Evolutionary conservation across 1,140 invertebrate genomes (phyloP).

Genomic region (Cotesia vestalis): DNA sequence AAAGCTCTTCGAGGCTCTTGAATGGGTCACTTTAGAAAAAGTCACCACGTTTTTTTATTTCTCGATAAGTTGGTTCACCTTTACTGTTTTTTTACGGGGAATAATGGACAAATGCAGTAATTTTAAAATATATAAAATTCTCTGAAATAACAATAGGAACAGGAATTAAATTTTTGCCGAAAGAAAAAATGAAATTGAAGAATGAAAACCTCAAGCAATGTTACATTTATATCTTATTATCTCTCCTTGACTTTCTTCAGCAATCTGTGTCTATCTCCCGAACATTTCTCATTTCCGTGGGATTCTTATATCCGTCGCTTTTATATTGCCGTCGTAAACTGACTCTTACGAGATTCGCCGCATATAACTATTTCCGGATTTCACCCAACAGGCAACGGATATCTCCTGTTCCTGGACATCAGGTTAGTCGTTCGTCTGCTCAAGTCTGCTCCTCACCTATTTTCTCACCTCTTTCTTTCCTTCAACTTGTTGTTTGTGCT

Average conservation of each 20-base stretch:
- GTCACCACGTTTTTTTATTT: too few species aligned
- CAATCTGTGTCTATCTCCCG: background rate
- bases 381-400: conserved; percentile 1
- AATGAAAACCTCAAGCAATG: too few species aligned
- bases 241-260: background rate
- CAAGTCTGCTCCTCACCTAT: background rate
- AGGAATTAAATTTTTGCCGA: too few species aligned
- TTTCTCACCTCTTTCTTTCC: background rate
- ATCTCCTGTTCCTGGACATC: background rate
- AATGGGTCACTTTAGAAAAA: too few species aligned
- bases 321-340: conserved; percentile 23
- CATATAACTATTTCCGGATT: conserved; percentile 13
- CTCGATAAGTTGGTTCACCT: too few species aligned
- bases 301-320: conserved; percentile 14
- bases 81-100: too few species aligned
- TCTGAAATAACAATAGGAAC: too few species aligned
- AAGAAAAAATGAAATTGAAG: too few species aligned
- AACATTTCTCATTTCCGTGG: background rate
- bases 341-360: background rate
- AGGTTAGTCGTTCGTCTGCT: background rate
- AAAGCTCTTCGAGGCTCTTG: too few species aligned
- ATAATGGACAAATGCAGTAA: too few species aligned
- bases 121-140: too few species aligned
- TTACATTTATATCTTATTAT: background rate
- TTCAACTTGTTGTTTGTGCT: too few species aligned